Evolutionary conservation across 2,113 vertebrate genomes (phyloP).

Genomic region (Notarius lentiginosus): DNA sequence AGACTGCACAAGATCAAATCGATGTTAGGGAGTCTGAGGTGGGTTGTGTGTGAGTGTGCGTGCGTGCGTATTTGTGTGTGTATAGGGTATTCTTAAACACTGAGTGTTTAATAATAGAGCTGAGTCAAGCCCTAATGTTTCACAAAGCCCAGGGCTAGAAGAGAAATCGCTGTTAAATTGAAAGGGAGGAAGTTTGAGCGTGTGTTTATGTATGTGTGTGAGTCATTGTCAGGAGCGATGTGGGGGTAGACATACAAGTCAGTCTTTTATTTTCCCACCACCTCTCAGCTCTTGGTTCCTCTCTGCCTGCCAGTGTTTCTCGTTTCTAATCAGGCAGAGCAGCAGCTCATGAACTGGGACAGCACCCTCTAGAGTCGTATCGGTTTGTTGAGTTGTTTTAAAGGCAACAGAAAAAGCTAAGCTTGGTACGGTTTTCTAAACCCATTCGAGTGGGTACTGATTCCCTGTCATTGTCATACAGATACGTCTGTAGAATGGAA

Average conservation of each 20-base stretch:
- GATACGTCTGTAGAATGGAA: background rate
- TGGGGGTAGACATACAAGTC: constrained; percentile 4
- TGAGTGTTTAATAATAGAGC: constrained; percentile 28
- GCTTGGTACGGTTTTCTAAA: background rate
- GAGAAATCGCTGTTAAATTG: constrained; percentile 17
- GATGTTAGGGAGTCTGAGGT: constrained; percentile 61
- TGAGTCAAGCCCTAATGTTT: constrained; percentile 20
- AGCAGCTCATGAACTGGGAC: constrained; percentile 19
- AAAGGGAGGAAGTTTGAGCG: background rate
- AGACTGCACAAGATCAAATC: constrained; percentile 45
- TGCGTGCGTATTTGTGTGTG: constrained; percentile 31
- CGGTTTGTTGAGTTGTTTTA: constrained; percentile 7
- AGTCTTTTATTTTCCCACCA: constrained; percentile 8
- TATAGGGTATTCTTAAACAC: constrained; percentile 4
- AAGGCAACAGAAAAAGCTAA: background rate
- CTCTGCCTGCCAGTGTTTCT: background rate
- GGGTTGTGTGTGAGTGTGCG: constrained; percentile 21
- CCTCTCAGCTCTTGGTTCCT: constrained; percentile 12
- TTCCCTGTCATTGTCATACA: background rate
- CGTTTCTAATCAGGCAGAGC: background rate
- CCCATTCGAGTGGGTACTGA: background rate
- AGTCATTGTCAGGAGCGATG: constrained; percentile 18
- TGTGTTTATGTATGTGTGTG: constrained; percentile 24
- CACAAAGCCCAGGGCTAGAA: background rate
- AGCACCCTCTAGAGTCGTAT: constrained; percentile 41